Base-by-base conservation (phyloP, 2,888 invertebrate species). In the Tetragonisca angustula region DNA sequence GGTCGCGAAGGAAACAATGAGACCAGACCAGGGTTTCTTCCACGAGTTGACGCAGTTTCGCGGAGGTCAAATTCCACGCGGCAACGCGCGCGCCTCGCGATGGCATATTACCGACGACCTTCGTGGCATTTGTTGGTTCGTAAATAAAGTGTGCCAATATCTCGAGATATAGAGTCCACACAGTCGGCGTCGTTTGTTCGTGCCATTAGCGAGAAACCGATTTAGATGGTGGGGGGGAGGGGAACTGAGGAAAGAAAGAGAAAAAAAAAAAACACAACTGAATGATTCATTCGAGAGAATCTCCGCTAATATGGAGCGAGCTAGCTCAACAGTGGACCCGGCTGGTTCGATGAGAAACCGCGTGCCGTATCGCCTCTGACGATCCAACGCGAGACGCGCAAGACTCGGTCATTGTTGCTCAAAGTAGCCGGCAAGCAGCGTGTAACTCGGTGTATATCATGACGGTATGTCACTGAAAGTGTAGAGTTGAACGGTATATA, bases 51-150 rank as follows among this genome's bases (percentile, higher is more conserved):
- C 89, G 89, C 84, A 81, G 89, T 89, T 89, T 89, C 87, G 86
- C 89, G 86, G 89, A 91, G 91, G 91, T 91, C 90, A 91, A 90
- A 91, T 90, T 91, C 91, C 89, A 83, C 77, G 89, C 72, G 67
- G 72, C 73, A 81, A 67, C 65, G 69, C 79, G 79, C 77, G 68
- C 79, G 74, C 76, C 43, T 68, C 76, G 65, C 77, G 81, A 70
- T 65, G 43, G 61, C 82, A 79, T n/a, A n/a, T 68, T 43, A 71
- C 76, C 81, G 73, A 76, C 84, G 90, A 88, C 91, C 91, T 91
- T 91, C 88, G 86, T 74, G 88, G 79, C 87, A 88, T 87, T 90
- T 82, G 86, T 83, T 75, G 75, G 83, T 87, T 88, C 81, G 87
- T 85, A 87, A 89, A 84, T 89, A 85, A 90, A 79, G 83, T 77